Base-by-base conservation (phyloP, 2,113 vertebrate species). In the Syrmaticus mikado region DNA sequence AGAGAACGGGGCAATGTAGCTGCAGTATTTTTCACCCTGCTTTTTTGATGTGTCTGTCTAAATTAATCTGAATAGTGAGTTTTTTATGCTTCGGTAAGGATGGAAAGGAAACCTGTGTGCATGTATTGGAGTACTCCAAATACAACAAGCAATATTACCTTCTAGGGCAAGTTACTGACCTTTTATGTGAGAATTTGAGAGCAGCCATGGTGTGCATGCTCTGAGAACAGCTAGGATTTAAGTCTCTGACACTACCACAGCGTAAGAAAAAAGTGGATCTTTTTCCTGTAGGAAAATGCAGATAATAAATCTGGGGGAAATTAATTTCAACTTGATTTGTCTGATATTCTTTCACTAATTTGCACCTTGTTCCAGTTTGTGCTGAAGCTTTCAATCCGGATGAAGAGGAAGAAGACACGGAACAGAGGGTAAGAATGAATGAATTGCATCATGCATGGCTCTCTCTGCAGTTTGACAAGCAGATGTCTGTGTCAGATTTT, bases 361-460 rank as follows among this genome's bases (percentile, higher is more conserved):
- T 75, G 43, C 4, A 68, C 25, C 77, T 72, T 94, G 80, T 95
- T 81, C 77, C 77, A 99, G 99, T 99, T 85, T 99, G 99, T 97
- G 99, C 99, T 34, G 99, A 99, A 97, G 97, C 99, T 32, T 99
- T 98, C 92, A 99, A 99, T 95, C 99, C 99, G 95, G 99, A 99
- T 90, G 99, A 99, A 1, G 99, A 99, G 32, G 99, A 99, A 2
- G 99, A 99, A 92, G 99, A 99, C 94, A 98, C 98, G n/a, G 99
- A 99, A 91, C 99, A 99, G 95, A 98, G 98, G 98, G 98, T 99
- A 96, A 97, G 96, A 91, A 46, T 38, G 45, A 65, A 45, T 30
- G 57, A 72, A 48, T 61, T 45, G 25, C 71, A 43, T 67, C 20
- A 27, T 53, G 32, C 53, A 8, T 30, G 68, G 15, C 21, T 89